Evolutionary conservation across 2,888 invertebrate genomes (phyloP).

Genomic region (Tipula unca): DNA sequence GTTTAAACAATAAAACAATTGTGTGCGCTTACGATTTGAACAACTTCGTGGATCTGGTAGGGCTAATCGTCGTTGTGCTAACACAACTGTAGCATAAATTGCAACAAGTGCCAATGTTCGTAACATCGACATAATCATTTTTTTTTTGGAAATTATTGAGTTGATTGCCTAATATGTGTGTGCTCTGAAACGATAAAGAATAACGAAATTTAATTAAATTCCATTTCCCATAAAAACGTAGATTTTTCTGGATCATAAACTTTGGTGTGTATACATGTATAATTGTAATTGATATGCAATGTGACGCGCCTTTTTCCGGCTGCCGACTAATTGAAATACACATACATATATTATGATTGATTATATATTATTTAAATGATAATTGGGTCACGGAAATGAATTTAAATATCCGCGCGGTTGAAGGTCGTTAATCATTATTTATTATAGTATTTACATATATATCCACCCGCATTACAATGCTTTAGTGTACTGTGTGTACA

Average conservation of each 20-base stretch:
- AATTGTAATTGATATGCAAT: neutral
- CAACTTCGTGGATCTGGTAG: slow-evolving; percentile 84
- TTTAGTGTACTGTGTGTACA: neutral
- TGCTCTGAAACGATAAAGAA: neutral
- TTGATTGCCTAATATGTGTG: neutral
- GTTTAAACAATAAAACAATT: neutral
- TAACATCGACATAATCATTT: slow-evolving; percentile 30
- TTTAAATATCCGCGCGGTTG: neutral
- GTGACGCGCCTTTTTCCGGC: slow-evolving; percentile 14
- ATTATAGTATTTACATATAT: no score
- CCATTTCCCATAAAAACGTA: neutral
- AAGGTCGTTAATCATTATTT: neutral
- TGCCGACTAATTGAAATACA: neutral
- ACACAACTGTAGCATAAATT: slow-evolving; percentile 54
- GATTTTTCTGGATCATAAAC: slow-evolving; percentile 15
- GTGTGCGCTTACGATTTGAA: slow-evolving; percentile 65
- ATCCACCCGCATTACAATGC: neutral
- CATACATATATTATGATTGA: neutral
- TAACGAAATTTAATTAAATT: neutral
- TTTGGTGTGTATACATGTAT: neutral
- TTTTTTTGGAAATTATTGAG: neutral
- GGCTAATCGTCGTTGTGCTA: slow-evolving; percentile 76
- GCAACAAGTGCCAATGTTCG: slow-evolving; percentile 50
- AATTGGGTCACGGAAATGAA: neutral
- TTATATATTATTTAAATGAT: neutral